Evolutionary conservation across 2,797 vertebrate species (phyloP), one percentile per base, ranked within the genome.

Genomic region (Rhinogobio ventralis): DNA sequence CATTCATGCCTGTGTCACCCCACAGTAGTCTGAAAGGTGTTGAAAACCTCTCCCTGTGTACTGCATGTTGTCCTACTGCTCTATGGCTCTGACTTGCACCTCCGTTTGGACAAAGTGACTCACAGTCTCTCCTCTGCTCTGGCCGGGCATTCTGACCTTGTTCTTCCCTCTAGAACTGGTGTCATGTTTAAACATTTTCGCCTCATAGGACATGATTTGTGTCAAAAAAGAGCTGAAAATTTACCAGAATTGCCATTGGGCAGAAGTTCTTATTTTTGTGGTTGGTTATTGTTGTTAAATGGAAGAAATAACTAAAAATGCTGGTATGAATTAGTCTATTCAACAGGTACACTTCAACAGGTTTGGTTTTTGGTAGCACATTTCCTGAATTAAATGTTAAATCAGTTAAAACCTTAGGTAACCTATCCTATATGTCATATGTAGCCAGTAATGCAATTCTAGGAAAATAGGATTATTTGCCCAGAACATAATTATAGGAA

Each of bases 31-130:
- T 86, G 7, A 72, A 86, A 86, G 84, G 89, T 88, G 89, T 90
- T 90, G 88, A 92, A 86, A 89, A 80, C 81, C 87, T 81, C 33
- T 82, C 46, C 53, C 80, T 83, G 71, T 83, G 86, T 91, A 84
- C 83, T 83, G 84, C 87, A 68, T 78, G 77, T 81, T 82, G 5
- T 84, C 82, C 87, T 85, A 87, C 90, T 88, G 72, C 80, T 86
- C 64, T 62, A 55, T 83, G 42, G 64, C 75, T 87, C 83, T 73
- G 84, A 81, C 85, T 67, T 64, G 82, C 17, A 57, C 85, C 67
- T 73, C 68, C 51, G 33, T 82, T 68, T 42, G 85, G 87, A 88
- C 51, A 82, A 83, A 71, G 86, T 94, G 90, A 93, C 91, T 94
- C 91, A 91, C 88, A 87, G 71, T 87, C 91, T 86, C 89, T 88